Evolutionary conservation across 2,888 invertebrate species (phyloP), one percentile per base, ranked within the genome.

Genomic region (Drosophila multiciliata): DNA sequence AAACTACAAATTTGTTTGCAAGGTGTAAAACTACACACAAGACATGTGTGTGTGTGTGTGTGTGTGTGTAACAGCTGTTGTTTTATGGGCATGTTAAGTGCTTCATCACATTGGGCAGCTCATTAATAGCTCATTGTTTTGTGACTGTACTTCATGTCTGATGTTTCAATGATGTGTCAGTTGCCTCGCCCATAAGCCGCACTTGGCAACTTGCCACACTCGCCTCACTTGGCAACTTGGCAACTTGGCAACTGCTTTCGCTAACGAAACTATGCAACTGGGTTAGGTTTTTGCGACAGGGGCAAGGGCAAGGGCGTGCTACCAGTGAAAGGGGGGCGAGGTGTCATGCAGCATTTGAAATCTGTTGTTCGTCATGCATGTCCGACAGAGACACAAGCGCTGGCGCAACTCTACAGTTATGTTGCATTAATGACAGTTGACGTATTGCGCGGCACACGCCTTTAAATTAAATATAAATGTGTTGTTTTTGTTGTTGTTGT

Each of bases 341-440:
- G 35, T 35, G 9, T 20, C 17, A 59, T 40, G 61, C 52, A 50
- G 54, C 73, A 57, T 48, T 70, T 45, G 8, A 68, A 67, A 69
- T 69, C 69, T 57, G 62, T 11, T 36, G 66, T 49, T 48, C 61
- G 76, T 78, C 71, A 79, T 66, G 66, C 77, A 79, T 58, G 71
- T 75, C 80, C 63, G 70, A 45, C 48, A 50, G 80, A 23, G 45
- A 38, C 38, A 38, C 38, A 35, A 23, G 38, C 66, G 45, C 38
- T 29, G 50, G 52, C 54, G 45, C 33, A 35, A 23, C 59, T 42
- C 15, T 23, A 58, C 55, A 77, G 75, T 75, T 73, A 68, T 23
- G 45, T 79, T 66, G 53, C 76, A 61, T 72, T 80, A 85, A 85
- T 89, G 85, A 89, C 85, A 40, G 84, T 82, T 85, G 85, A 85